A percentile compares a stretch with the other conserved stretches of the same genome.
These are phyloP conservation scores for human DNA, from an alignment of 2,113 vertebrate species.

Conservation along the genomic window GRCh38 chr16:69921001-69921500, in stretches of 20 bases:
- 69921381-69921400: constrained; percentile 46
- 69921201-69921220: constrained; percentile 21
- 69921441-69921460: background rate
- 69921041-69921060: background rate
- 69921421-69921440: constrained; percentile 9
- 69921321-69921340: constrained; percentile 69
- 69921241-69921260: constrained; percentile 71
- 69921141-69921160: constrained; percentile 23
- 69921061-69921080: background rate
- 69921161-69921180: constrained; percentile 31
- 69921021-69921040: background rate
- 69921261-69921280: constrained; percentile 71
- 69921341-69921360: constrained; percentile 49
- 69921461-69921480: background rate
- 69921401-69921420: constrained; percentile 26
- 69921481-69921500: background rate
- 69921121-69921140: constrained; percentile 42
- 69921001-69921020: background rate
- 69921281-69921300: constrained; percentile 74
- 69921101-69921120: background rate
- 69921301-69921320: constrained; percentile 71
- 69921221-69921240: constrained; percentile 60
- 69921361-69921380: background rate
- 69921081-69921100: background rate
- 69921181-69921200: constrained; percentile 58